These are phyloP conservation scores for Palythoa caribaeorum DNA, from an alignment of 92 coral and sea anemone species.

Conservation along the genomic window DNA sequence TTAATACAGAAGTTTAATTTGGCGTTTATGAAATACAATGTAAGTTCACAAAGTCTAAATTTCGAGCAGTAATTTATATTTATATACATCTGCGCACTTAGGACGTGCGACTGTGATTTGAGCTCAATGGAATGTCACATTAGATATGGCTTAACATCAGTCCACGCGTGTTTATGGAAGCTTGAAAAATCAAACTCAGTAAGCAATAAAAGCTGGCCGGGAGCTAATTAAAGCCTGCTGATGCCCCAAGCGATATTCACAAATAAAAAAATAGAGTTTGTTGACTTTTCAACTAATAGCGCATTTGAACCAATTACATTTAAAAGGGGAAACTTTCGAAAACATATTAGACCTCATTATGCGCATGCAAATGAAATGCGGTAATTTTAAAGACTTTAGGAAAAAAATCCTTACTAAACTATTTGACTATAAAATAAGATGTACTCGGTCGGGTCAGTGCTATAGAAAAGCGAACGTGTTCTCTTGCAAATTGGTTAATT, in stretches of 20 bases:
- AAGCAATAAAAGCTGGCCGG: not conserved
- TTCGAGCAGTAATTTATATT: too few species aligned
- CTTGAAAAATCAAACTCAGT: not conserved
- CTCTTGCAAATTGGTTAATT: too few species aligned
- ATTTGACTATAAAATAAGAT: not conserved
- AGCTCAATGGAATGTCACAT: not conserved
- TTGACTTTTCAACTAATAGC: slow-evolving; percentile 24
- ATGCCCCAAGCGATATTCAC: slow-evolving; percentile 17
- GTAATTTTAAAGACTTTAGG: not conserved
- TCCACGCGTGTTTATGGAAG: not conserved
- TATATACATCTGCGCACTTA: too few species aligned
- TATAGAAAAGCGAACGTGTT: too few species aligned
- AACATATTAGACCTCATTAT: slow-evolving; percentile 12
- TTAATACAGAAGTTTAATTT: too few species aligned
- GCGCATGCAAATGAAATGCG: slow-evolving; percentile 2
- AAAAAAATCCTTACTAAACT: not conserved
- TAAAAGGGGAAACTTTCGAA: not conserved
- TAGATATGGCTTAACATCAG: not conserved
- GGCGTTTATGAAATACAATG: too few species aligned
- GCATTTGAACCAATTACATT: not conserved
- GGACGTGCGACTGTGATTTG: too few species aligned
- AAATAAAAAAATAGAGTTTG: not conserved
- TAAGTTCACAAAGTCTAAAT: too few species aligned
- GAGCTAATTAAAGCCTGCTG: slow-evolving; percentile 7
- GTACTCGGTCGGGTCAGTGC: not conserved